Percentiles rank a stretch among this genome's conserved stretches.
Conservation (phyloP, 2,888 invertebrate species). For the Gymnocheta viridis region DNA sequence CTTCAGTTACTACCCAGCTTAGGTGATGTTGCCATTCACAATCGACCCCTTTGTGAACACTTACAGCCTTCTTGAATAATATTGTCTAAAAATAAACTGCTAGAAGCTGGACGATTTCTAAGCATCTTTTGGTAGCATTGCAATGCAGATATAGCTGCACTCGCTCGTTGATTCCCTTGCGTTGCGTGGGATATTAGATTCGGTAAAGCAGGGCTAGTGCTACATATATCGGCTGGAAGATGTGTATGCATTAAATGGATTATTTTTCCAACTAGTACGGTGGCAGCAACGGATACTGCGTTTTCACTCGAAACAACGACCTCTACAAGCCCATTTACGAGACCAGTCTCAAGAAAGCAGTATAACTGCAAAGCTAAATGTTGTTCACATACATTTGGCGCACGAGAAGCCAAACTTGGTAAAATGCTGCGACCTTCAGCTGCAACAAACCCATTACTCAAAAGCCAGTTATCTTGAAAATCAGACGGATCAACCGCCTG, state of each 20-base stretch:
- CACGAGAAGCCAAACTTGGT: slow-evolving; percentile 91
- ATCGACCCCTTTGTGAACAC: slow-evolving; percentile 47
- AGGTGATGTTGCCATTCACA: no score
- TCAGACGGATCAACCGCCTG: slow-evolving; percentile 94
- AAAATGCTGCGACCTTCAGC: slow-evolving; percentile 93
- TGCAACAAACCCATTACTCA: slow-evolving; percentile 97
- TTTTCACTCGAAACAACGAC: slow-evolving; percentile 93
- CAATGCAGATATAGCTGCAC: slow-evolving; percentile 91
- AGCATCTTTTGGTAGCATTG: slow-evolving; percentile 90
- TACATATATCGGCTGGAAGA: slow-evolving; percentile 93
- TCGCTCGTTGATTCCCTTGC: slow-evolving; percentile 89
- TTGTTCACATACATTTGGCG: slow-evolving; percentile 95
- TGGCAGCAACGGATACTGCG: slow-evolving; percentile 94
- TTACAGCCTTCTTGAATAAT: slow-evolving; percentile 85
- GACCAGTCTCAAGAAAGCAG: slow-evolving; percentile 92
- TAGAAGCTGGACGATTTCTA: slow-evolving; percentile 90
- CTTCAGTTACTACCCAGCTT: no score
- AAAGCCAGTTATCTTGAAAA: slow-evolving; percentile 92
- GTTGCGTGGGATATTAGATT: slow-evolving; percentile 91
- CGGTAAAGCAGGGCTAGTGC: slow-evolving; percentile 92
- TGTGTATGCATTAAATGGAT: slow-evolving; percentile 92
- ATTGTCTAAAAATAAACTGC: slow-evolving; percentile 92
- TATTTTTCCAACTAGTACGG: slow-evolving; percentile 93
- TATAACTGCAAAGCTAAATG: slow-evolving; percentile 94
- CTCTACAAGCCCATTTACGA: slow-evolving; percentile 94